These are phyloP conservation scores for Martes flavigula DNA, from an alignment of 2,797 vertebrate genomes.

Conservation along the genomic window DNA sequence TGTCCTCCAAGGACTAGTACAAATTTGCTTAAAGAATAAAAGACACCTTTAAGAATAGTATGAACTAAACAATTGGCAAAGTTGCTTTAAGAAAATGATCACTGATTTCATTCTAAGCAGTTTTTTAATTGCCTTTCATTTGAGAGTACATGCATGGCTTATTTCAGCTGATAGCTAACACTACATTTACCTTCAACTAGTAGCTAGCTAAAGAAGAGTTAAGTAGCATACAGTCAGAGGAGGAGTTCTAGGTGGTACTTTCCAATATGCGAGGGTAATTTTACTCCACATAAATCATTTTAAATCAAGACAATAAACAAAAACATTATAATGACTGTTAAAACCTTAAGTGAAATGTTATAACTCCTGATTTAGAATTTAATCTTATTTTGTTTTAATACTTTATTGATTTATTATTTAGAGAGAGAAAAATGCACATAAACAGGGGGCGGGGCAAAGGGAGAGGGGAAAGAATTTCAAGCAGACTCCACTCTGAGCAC, in stretches of 20 bases:
- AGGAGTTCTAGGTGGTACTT: neutral
- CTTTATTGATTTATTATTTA: neutral
- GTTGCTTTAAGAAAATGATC: neutral
- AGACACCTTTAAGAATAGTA: neutral
- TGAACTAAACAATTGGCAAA: slow-evolving; percentile 40
- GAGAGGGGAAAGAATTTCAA: neutral
- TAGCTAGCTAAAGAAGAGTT: neutral
- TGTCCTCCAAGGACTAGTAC: neutral
- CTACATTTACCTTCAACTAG: neutral
- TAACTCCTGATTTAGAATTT: neutral
- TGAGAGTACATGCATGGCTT: neutral
- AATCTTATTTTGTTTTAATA: neutral
- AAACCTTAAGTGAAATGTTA: slow-evolving; percentile 28
- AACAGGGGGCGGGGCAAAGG: neutral
- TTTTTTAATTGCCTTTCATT: neutral
- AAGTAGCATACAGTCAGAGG: neutral
- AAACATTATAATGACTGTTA: neutral
- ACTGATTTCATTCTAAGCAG: neutral
- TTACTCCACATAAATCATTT: slow-evolving; percentile 19
- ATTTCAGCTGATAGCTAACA: neutral
- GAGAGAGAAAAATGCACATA: neutral
- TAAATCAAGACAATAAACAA: slow-evolving; percentile 36
- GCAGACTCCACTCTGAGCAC: neutral
- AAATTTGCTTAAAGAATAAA: neutral
- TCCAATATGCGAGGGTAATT: neutral